Conservation (phyloP, 1,140 invertebrate species). For the Zaprionus ghesquierei region DNA sequence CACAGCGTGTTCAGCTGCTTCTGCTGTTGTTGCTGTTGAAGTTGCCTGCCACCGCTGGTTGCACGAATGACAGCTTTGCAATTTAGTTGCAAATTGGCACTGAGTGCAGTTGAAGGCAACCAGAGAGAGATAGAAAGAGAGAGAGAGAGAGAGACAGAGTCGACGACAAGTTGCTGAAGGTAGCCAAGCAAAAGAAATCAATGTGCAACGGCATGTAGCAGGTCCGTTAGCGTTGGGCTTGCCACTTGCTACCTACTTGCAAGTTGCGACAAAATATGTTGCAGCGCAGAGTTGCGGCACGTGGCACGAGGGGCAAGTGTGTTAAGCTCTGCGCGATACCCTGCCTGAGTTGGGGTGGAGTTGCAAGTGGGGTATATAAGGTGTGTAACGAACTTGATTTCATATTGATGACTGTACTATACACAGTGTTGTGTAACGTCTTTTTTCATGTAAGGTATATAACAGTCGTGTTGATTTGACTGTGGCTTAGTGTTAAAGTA, state of each 20-base stretch:
- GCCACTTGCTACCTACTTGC: neutral
- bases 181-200: constrained; percentile 46
- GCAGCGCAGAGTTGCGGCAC: neutral
- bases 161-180: constrained; percentile 65
- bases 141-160: constrained; percentile 36
- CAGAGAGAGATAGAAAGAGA: no score
- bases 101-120: constrained; percentile 58
- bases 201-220: constrained; percentile 25
- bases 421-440: no score
- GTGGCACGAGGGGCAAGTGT: neutral
- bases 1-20: constrained; percentile 21
- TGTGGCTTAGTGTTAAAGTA: no score
- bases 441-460: no score
- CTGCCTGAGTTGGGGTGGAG: no score
- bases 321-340: no score
- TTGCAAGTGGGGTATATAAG: no score
- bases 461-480: no score
- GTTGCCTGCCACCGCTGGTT: constrained; percentile 24
- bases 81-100: constrained; percentile 71
- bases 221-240: neutral
- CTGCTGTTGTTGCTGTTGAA: constrained; percentile 10
- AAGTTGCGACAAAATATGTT: neutral
- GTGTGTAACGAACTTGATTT: no score
- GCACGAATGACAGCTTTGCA: constrained; percentile 60
- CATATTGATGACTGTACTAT: no score